These are phyloP conservation scores for roundworm (Caenorhabditis elegans) DNA, from an alignment of 1,140 invertebrate species.

Conservation along the genomic window WBcel235 BX284605.5:4697001-4697500, in stretches of 20 bases:
- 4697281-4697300: too few relatives aligned
- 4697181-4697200: conserved; percentile 49
- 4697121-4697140: conserved; percentile 34
- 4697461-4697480: conserved; percentile 52
- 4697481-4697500: conserved; percentile 47
- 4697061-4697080: conserved; percentile 57
- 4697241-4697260: conserved; percentile 31
- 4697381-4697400: conserved; percentile 45
- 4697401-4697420: conserved; percentile 46
- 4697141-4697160: conserved; percentile 19
- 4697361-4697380: not conserved
- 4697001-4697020: conserved; percentile 14
- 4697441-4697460: conserved; percentile 48
- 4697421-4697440: conserved; percentile 50
- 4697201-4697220: conserved; percentile 60
- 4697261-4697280: too few relatives aligned
- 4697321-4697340: too few relatives aligned
- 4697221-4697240: conserved; percentile 43
- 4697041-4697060: conserved; percentile 59
- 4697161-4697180: conserved; percentile 23
- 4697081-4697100: conserved; percentile 48
- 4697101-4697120: conserved; percentile 11
- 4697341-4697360: not conserved
- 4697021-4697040: conserved; percentile 57
- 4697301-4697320: too few relatives aligned